Base-by-base conservation (phyloP, 1,140 invertebrate species). In the Drosophila athabasca region DNA sequence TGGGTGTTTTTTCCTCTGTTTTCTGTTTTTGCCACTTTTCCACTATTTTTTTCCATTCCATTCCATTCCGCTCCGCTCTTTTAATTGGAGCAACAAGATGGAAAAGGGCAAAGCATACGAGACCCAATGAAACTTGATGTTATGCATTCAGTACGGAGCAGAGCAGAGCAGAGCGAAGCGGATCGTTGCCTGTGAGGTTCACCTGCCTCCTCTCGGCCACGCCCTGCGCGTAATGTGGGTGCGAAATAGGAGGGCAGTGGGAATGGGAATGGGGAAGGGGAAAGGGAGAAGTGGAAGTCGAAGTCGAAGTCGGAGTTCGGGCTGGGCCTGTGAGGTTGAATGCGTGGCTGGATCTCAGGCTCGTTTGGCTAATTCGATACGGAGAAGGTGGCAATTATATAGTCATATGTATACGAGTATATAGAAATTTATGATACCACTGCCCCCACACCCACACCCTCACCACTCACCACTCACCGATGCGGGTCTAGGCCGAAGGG, bases 41-140 rank as follows among this genome's bases (percentile, higher is more conserved):
- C 64, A 70, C 53, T 26, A 6, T 68, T 52, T 19, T 41, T 43
- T 48, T 68, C 15, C 61, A 44, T 39, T 6, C 51, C 51, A 39
- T 39, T 35, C 3, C 61, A 31, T 26, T 6, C 31, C 51, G 11
- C 11, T 13, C 3, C 11, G 35, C 43, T 62, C 54, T 61, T 62
- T 68, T 68, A 68, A 68, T 68, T 68, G 65, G 65, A 68, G 43
- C 65, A 68, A 68, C 50, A 68, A 68, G 41, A 64, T 68, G 65
- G 65, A 68, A 68, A 39, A 35, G 9, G 9, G 9, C 9, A 35
- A 39, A 3, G 11, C 24, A 3, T 26, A 26, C 11, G 35, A 39
- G 49, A 50, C 45, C 22, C 45, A 19, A 11, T 48, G 45, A 48
- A 48, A 48, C 15, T 19, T 19, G 39, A 35, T 13, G 62, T 26